phyloP scores from a whole-genome alignment of 35 echinoderm and acorn worm species.

The Heliocidaris tuberculata region DNA sequence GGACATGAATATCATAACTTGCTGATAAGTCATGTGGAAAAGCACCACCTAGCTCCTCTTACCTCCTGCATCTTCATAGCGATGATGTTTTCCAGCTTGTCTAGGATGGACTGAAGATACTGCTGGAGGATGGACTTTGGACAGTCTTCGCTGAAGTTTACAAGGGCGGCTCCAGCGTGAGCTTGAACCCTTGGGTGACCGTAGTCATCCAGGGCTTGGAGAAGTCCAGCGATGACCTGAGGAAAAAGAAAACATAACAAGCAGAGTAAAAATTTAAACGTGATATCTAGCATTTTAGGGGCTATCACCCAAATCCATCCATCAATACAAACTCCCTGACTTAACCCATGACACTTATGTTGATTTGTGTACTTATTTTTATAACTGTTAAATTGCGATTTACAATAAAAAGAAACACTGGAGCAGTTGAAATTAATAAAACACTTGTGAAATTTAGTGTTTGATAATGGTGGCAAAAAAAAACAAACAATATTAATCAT shows the following conservation, averaged over 20 bases:
- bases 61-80: conserved; percentile 80
- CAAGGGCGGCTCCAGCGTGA: conserved; percentile 91
- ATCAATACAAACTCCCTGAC: no score
- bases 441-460: no score
- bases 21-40: no score
- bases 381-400: no score
- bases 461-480: background rate
- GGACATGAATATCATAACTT: no score
- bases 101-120: conserved; percentile 70
- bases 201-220: conserved; percentile 67
- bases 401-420: no score
- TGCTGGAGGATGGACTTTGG: conserved; percentile 79
- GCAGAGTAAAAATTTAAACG: background rate
- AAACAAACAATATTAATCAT: no score
- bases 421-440: no score
- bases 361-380: no score
- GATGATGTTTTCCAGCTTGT: conserved; percentile 72
- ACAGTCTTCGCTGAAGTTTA: conserved; percentile 99
- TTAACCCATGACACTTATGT: no score
- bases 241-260: background rate
- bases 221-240: conserved; percentile 76
- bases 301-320: no score
- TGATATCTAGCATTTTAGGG: background rate
- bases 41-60: background rate
- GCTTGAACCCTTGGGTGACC: conserved; percentile 87